Evolutionary conservation across 2,797 vertebrate species (phyloP), one percentile per base, ranked within the genome.

Genomic region (Parambassis ranga): DNA sequence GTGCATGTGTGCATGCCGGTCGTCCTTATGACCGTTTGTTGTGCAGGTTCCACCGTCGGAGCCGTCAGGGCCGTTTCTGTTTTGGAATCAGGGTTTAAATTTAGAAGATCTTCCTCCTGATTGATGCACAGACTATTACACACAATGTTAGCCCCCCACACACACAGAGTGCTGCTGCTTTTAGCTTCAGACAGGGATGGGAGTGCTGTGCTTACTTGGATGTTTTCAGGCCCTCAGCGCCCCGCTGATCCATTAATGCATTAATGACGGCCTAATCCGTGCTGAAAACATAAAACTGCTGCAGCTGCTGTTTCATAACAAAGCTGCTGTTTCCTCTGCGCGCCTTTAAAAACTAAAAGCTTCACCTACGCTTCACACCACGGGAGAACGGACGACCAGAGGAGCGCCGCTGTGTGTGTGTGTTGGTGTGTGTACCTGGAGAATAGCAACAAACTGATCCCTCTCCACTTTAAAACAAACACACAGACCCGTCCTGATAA

Each of bases 201-300:
- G 57, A 26, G 59, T 53, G 63, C 55, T 64, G 61, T 68, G 72
- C 64, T 68, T 71, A 47, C 61, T 66, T 38, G 33, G 59, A 46
- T 65, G 53, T 77, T 79, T 82, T 66, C 39, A 41, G 61, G 64
- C 64, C 46, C 46, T 64, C 52, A 35, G 48, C 57, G 41, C 28
- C 20, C 46, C 63, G 15, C 70, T 35, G 41, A 74, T 75, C 75
- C 73, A 76, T 81, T 75, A 84, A 69, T 75, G 82, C 63, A 73
- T 84, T 81, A 77, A 75, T 65, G 57, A 83, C 81, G 63, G 30
- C n/a, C 47, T 84, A 83, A 81, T 79, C 75, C 79, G n/a, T 81
- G 14, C 42, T 52, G 27, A 11, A 16, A 44, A 60, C 68, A 55
- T 15, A 20, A 59, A 4, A 9, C 9, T 37, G 37, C 28, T 16